Conservation (phyloP, 2,888 invertebrate species). For the Oxytorus armatus region DNA sequence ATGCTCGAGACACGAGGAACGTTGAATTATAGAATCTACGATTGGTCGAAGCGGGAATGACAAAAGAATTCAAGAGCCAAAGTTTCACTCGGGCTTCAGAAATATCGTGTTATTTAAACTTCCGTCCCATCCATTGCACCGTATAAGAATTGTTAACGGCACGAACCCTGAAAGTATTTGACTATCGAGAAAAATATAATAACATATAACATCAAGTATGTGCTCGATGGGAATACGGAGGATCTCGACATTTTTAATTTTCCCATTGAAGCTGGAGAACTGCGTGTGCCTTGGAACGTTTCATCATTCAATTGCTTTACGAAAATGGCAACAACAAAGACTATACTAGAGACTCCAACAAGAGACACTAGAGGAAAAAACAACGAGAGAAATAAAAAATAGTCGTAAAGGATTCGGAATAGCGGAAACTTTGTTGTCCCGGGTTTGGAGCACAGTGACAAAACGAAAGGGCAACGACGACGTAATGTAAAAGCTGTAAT, state of each 20-base stretch:
- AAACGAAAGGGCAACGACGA: conserved; percentile 52
- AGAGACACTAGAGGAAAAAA: not conserved
- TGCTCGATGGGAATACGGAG: too few species aligned
- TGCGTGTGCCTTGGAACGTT: too few species aligned
- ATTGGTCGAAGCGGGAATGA: too few species aligned
- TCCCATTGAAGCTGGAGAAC: too few species aligned
- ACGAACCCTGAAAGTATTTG: conserved; percentile 14
- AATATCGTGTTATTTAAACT: conserved; percentile 53
- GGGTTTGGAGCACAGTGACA: conserved; percentile 47
- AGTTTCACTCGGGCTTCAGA: conserved; percentile 29
- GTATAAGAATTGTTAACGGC: conserved; percentile 34
- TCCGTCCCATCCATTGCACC: conserved; percentile 11
- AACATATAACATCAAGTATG: too few species aligned
- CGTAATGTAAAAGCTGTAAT: conserved; percentile 54
- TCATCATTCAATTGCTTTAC: not conserved
- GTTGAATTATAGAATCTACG: not conserved
- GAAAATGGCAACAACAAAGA: not conserved
- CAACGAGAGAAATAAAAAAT: not conserved
- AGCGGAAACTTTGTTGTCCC: conserved; percentile 58
- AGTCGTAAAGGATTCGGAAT: conserved; percentile 32
- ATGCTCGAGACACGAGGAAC: not conserved
- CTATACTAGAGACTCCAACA: not conserved
- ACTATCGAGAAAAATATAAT: not conserved
- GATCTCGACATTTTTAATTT: too few species aligned
- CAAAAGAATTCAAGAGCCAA: not conserved